Percentiles rank a stretch among this genome's conserved stretches.
phyloP scores from a whole-genome alignment of 2,797 vertebrate genomes.

The Lithobates pipiens region DNA sequence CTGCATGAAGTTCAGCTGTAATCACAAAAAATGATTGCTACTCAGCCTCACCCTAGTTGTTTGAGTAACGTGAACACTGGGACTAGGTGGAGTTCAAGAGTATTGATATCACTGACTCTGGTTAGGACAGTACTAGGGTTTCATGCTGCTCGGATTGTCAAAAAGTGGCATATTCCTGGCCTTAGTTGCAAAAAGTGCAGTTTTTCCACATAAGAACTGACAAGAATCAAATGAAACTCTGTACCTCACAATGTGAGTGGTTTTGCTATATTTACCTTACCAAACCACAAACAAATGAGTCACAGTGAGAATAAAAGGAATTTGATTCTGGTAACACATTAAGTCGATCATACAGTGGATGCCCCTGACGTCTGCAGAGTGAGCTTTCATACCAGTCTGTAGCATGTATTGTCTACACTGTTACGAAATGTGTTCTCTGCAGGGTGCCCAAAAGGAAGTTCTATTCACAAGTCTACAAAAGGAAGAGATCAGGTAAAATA shows the following conservation, averaged over 20 bases:
- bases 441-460: neutral
- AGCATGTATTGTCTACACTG: neutral
- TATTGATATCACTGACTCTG: neutral
- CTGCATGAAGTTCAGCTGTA: neutral
- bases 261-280: constrained; percentile 12
- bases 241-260: neutral
- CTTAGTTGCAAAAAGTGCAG: neutral
- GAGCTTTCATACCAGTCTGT: neutral
- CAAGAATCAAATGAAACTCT: neutral
- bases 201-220: constrained; percentile 2
- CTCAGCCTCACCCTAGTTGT: neutral
- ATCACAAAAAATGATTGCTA: neutral
- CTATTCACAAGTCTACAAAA: neutral
- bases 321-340: constrained; percentile 2
- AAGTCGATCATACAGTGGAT: neutral
- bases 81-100: neutral
- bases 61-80: neutral
- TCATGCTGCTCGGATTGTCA: neutral
- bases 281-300: constrained; percentile 46
- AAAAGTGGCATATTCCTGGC: neutral
- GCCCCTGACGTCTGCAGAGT: constrained; percentile 2
- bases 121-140: neutral
- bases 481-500: neutral
- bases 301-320: constrained; percentile 18
- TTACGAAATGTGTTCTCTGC: neutral